phyloP scores from a whole-genome alignment of 2,797 vertebrate genomes.

The Leptoclinus maculatus region DNA sequence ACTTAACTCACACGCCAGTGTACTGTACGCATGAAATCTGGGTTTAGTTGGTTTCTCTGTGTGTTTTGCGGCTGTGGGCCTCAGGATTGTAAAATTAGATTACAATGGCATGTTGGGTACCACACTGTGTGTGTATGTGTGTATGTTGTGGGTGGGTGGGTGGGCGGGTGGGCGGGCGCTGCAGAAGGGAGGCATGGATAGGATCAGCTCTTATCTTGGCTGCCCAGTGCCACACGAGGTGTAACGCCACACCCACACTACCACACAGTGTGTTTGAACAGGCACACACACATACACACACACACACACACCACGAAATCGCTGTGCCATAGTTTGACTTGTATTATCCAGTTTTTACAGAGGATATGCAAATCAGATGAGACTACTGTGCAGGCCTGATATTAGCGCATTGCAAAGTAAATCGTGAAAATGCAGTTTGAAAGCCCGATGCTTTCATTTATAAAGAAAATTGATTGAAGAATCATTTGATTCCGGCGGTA shows the following conservation, averaged over 20 bases:
- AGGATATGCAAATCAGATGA: constrained; percentile 70
- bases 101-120: constrained; percentile 69
- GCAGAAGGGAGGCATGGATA: constrained; percentile 82
- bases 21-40: constrained; percentile 50
- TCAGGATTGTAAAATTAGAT: constrained; percentile 73
- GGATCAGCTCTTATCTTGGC: constrained; percentile 87
- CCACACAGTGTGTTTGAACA: constrained; percentile 85
- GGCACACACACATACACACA: constrained; percentile 62
- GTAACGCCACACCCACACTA: constrained; percentile 88
- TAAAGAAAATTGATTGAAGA: constrained; percentile 23
- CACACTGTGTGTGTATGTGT: constrained; percentile 26
- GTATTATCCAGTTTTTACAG: constrained; percentile 78
- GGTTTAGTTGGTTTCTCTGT: constrained; percentile 55
- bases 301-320: constrained; percentile 56
- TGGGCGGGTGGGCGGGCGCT: constrained; percentile 68
- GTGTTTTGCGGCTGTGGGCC: constrained; percentile 53
- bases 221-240: constrained; percentile 88
- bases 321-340: constrained; percentile 77
- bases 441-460: constrained; percentile 22
- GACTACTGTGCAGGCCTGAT: constrained; percentile 56
- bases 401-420: constrained; percentile 60
- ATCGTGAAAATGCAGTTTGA: constrained; percentile 49
- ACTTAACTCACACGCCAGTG: constrained; percentile 27
- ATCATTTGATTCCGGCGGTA: constrained; percentile 7
- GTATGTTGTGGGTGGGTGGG: constrained; percentile 40